These are phyloP conservation scores for Acromyrmex charruanus DNA, from an alignment of 1,140 invertebrate species.

Conservation along the genomic window DNA sequence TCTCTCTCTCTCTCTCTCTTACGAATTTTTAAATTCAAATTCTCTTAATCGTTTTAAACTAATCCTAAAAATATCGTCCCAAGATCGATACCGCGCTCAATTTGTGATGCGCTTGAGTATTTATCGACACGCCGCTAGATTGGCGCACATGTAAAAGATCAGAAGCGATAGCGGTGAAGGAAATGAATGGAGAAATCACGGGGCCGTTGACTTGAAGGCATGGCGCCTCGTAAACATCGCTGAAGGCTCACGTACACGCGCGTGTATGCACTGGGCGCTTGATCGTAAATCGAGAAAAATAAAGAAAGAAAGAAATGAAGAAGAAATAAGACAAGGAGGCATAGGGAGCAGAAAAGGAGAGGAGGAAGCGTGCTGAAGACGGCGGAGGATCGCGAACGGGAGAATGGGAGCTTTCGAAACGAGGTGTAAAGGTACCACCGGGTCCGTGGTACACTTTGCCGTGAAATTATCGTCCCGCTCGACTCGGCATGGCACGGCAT, in stretches of 20 bases:
- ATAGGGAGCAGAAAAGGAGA: neutral
- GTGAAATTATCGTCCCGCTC: conserved; percentile 64
- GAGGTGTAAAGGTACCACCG: conserved; percentile 53
- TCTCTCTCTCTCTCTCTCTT: too few relatives aligned
- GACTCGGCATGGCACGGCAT: conserved; percentile 16
- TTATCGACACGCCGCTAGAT: conserved; percentile 36
- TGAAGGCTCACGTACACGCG: conserved; percentile 48
- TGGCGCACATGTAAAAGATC: conserved; percentile 53
- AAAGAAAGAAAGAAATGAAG: conserved; percentile 15
- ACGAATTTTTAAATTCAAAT: neutral
- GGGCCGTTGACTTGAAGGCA: conserved; percentile 70
- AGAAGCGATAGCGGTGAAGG: conserved; percentile 54
- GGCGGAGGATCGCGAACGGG: conserved; percentile 37
- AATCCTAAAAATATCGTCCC: too few relatives aligned
- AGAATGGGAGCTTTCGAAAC: conserved; percentile 72
- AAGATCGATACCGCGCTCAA: conserved; percentile 1
- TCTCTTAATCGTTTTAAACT: neutral
- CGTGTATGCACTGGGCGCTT: conserved; percentile 7
- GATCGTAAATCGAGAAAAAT: neutral
- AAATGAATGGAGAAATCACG: conserved; percentile 77
- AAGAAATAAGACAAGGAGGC: neutral
- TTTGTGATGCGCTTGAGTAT: conserved; percentile 1
- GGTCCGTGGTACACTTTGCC: conserved; percentile 66
- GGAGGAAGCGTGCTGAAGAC: conserved; percentile 13
- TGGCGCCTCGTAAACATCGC: conserved; percentile 73